These are phyloP conservation scores for Oxyruncus cristatus DNA, from an alignment of 2,113 vertebrate genomes.

Conservation along the genomic window DNA sequence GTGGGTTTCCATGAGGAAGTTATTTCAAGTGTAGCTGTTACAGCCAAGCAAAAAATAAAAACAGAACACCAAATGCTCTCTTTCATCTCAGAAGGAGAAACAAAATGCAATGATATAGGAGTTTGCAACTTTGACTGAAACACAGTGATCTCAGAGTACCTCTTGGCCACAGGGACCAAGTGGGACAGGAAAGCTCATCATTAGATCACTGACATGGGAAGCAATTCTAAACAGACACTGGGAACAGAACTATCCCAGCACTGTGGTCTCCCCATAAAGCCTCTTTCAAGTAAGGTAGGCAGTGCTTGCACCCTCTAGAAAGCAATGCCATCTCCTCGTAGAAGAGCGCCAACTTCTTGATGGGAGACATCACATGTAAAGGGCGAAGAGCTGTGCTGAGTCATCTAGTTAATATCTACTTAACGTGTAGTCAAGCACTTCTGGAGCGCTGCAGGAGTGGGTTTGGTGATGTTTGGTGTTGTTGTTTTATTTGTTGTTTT, in stretches of 20 bases:
- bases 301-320: not conserved
- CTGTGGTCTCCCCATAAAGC: slow-evolving; percentile 26
- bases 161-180: not conserved
- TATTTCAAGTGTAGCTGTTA: slow-evolving; percentile 7
- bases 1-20: not conserved
- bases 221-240: not conserved
- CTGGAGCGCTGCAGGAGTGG: not conserved
- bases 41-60: slow-evolving; percentile 2
- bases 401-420: not conserved
- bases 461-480: not conserved
- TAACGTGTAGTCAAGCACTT: slow-evolving; percentile 18
- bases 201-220: not conserved
- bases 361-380: not conserved
- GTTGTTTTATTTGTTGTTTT: not conserved
- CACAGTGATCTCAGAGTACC: slow-evolving; percentile 29
- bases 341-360: not conserved
- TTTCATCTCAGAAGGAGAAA: slow-evolving; percentile 35
- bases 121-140: slow-evolving; percentile 32
- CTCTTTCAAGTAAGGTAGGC: slow-evolving; percentile 34
- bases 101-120: slow-evolving; percentile 57
- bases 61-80: slow-evolving; percentile 46
- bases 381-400: not conserved
- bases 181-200: not conserved
- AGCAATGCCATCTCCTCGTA: not conserved
- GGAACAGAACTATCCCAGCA: slow-evolving; percentile 17